Conservation (phyloP, 2,113 vertebrate species). For the Megaleporinus macrocephalus region DNA sequence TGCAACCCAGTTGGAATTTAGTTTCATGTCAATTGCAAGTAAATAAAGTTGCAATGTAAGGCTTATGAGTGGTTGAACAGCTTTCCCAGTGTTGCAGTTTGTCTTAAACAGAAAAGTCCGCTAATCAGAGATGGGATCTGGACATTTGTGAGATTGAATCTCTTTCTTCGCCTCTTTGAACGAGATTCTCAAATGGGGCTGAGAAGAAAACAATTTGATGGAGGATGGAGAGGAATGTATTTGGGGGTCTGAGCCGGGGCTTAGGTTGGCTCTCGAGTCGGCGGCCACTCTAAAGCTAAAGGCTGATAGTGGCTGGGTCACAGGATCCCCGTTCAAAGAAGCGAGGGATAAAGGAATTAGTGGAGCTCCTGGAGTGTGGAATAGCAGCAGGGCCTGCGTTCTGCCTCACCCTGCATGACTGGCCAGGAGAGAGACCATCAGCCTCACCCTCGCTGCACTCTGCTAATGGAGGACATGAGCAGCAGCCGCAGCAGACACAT, state of each 20-base stretch:
- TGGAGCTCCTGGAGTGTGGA: conserved; percentile 13
- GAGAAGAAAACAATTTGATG: background rate
- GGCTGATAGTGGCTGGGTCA: background rate
- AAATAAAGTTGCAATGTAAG: too few relatives aligned
- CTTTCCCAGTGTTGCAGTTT: too few relatives aligned
- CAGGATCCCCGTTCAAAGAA: background rate
- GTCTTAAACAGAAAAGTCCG: too few relatives aligned
- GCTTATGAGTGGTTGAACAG: too few relatives aligned
- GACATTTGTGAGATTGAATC: background rate
- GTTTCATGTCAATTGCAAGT: too few relatives aligned
- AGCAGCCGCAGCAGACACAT: background rate
- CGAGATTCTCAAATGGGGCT: background rate
- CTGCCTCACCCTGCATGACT: conserved; percentile 1
- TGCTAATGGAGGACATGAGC: background rate
- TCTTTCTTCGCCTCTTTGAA: background rate
- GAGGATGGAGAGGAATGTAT: conserved; percentile 15
- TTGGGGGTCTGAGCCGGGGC: background rate
- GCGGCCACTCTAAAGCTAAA: background rate
- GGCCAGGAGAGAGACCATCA: background rate
- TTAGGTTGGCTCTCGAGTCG: conserved; percentile 22
- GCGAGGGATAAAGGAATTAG: conserved; percentile 45
- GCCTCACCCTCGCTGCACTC: background rate
- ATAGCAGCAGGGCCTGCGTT: conserved; percentile 15
- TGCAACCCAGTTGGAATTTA: too few relatives aligned
- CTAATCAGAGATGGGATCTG: too few relatives aligned